Percentiles rank a stretch among this genome's conserved stretches.
These are phyloP conservation scores for Acanthosepion lycidas DNA, from an alignment of 2,888 invertebrate genomes.

Conservation along the genomic window DNA sequence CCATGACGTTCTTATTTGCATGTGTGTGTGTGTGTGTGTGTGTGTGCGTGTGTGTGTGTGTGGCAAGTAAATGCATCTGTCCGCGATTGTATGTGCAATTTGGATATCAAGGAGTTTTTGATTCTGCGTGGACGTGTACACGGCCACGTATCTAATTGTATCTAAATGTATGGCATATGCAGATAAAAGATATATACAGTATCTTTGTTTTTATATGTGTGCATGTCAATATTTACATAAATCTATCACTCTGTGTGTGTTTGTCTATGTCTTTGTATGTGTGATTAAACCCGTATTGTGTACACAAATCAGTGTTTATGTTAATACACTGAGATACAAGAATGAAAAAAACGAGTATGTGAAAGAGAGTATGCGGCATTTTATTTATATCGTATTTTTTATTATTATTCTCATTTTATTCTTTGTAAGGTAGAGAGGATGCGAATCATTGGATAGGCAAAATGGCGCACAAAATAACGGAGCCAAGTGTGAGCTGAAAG, in stretches of 20 bases:
- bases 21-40: neutral
- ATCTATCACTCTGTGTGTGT: neutral
- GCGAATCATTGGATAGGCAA: neutral
- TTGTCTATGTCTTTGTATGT: neutral
- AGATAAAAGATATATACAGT: too few relatives aligned
- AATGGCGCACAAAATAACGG: neutral
- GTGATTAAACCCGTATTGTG: neutral
- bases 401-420: neutral
- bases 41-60: neutral
- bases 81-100: neutral
- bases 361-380: neutral
- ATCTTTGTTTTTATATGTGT: neutral
- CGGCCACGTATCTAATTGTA: too few relatives aligned
- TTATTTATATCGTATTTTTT: neutral
- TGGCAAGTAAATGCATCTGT: neutral
- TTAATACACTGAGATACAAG: neutral
- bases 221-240: neutral
- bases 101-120: too few relatives aligned
- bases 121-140: too few relatives aligned
- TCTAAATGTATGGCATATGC: too few relatives aligned
- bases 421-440: too few relatives aligned
- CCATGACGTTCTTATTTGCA: neutral
- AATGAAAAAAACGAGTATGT: neutral
- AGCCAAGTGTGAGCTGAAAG: neutral
- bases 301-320: neutral